Percentiles rank a stretch among this genome's conserved stretches.
Conservation (phyloP, 2,888 invertebrate species). For the Nephrotoma flavescens region DNA sequence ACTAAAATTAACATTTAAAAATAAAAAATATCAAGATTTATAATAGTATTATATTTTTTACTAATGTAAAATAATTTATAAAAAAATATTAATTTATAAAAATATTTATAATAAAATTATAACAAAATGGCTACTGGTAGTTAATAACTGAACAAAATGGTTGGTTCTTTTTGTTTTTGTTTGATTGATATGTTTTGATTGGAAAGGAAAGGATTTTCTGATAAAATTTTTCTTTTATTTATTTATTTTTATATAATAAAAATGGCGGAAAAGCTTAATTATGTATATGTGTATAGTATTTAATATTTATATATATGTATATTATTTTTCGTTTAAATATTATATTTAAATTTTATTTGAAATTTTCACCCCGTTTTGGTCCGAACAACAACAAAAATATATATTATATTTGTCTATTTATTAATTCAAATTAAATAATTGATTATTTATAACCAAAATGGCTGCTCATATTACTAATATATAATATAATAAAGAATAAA, state of each 20-base stretch:
- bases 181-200: neutral
- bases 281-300: neutral
- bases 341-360: neutral
- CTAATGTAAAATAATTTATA: neutral
- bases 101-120: neutral
- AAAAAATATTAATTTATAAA: neutral
- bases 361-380: constrained; percentile 2
- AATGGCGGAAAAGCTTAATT: neutral
- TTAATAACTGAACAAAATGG: neutral
- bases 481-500: neutral
- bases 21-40: neutral
- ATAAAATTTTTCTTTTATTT: neutral
- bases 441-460: neutral
- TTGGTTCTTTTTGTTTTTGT: neutral
- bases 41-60: neutral
- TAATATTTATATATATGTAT: neutral
- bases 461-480: neutral
- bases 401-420: too few species aligned
- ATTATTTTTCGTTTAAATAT: neutral
- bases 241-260: neutral
- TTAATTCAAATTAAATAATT: neutral
- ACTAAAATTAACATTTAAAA: neutral
- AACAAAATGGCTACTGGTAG: neutral
- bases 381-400: neutral
- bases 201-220: neutral